Conservation (phyloP, 2,113 vertebrate genomes). For the Ornithorhynchus anatinus region DNA sequence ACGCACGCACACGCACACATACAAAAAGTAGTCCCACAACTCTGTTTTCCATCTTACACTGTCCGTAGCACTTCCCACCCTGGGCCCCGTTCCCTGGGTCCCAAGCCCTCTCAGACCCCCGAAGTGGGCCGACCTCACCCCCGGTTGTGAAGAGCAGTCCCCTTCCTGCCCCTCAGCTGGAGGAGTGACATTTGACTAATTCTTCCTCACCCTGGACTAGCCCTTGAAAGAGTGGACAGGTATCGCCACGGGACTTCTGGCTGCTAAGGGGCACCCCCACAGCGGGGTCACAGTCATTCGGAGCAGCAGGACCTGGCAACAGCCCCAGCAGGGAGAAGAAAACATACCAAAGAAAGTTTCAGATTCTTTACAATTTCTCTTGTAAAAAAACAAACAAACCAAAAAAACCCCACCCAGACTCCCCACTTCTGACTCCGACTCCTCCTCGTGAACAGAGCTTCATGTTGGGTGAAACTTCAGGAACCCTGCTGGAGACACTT, state of each 20-base stretch:
- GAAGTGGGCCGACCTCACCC: neutral
- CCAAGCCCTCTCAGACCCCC: neutral
- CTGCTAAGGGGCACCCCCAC: no score
- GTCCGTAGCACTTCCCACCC: neutral
- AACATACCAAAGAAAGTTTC: constrained; percentile 8
- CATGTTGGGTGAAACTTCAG: no score
- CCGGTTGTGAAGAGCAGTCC: neutral
- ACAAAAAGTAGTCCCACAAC: no score
- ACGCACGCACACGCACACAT: no score
- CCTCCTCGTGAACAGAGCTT: neutral
- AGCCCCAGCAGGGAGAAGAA: neutral
- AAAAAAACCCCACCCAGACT: no score
- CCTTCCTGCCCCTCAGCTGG: neutral
- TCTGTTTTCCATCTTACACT: neutral
- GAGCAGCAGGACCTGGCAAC: neutral
- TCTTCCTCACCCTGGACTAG: neutral
- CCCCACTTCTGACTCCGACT: neutral
- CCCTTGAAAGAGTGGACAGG: no score
- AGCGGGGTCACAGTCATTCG: neutral
- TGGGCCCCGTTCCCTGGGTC: neutral
- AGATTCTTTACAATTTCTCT: constrained; percentile 1
- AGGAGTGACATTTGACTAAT: no score
- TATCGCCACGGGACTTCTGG: no score
- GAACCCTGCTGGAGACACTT: neutral
- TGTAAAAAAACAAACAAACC: no score